phyloP scores from a whole-genome alignment of 2,888 invertebrate genomes.

The Drosophila phalerata region DNA sequence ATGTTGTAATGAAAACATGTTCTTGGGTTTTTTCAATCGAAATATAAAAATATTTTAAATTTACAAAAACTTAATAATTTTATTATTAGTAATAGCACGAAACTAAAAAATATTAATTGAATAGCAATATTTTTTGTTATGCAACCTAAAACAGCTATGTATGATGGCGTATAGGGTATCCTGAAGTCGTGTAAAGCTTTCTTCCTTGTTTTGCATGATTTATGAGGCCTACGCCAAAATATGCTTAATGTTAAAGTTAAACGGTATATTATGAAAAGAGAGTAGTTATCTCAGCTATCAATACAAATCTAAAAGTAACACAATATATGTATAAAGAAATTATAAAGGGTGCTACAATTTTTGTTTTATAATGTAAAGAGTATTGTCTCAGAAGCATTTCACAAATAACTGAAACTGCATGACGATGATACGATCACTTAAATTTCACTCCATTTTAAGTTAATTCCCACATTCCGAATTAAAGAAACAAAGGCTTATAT shows the following conservation, averaged over 20 bases:
- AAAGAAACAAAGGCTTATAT: constrained; percentile 1
- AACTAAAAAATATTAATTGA: too few species aligned
- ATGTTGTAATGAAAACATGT: background rate
- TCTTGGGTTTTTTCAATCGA: background rate
- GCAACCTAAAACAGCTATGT: background rate
- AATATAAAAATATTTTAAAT: background rate
- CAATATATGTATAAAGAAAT: too few species aligned
- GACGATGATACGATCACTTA: background rate
- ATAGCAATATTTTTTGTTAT: too few species aligned
- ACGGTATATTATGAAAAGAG: background rate
- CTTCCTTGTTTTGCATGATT: background rate
- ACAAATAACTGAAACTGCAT: background rate
- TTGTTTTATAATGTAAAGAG: background rate
- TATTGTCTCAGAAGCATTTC: background rate
- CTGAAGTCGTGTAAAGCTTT: background rate
- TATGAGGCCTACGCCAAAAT: background rate
- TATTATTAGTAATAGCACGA: too few species aligned
- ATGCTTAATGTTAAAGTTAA: background rate
- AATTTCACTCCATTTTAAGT: constrained; percentile 9
- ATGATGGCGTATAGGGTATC: background rate
- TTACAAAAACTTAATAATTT: too few species aligned
- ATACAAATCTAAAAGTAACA: background rate
- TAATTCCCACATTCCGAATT: background rate
- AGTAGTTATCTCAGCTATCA: background rate
- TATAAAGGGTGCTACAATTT: background rate